Conservation (phyloP, 2,888 invertebrate species). For the Ernsta delagoae region DNA sequence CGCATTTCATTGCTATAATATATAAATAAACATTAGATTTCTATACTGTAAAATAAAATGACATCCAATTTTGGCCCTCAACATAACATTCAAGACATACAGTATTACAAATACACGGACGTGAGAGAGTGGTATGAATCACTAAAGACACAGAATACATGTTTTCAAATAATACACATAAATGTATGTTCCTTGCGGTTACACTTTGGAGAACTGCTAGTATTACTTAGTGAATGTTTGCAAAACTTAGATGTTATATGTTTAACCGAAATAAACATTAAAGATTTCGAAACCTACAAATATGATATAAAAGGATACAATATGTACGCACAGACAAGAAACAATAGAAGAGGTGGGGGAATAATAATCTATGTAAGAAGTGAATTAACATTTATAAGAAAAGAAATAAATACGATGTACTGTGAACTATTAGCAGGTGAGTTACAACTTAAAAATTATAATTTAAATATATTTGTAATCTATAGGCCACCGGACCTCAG, state of each 20-base stretch:
- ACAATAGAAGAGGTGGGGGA: slow-evolving; percentile 7
- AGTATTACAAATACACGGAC: no score
- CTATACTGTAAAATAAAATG: no score
- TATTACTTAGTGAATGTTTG: neutral
- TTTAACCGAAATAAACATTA: slow-evolving; percentile 11
- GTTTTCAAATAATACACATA: slow-evolving; percentile 25
- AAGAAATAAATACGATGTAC: neutral
- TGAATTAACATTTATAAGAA: neutral
- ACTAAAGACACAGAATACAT: neutral
- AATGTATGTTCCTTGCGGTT: slow-evolving; percentile 22
- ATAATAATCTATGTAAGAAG: slow-evolving; percentile 8
- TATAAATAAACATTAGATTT: no score
- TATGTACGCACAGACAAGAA: slow-evolving; percentile 8
- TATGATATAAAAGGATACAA: slow-evolving; percentile 5
- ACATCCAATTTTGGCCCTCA: no score
- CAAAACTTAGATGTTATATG: slow-evolving; percentile 6
- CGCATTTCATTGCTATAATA: no score
- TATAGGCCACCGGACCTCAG: neutral
- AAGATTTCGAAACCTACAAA: neutral
- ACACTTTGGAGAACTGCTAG: slow-evolving; percentile 7
- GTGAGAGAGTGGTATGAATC: no score
- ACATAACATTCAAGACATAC: no score
- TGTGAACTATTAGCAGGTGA: slow-evolving; percentile 2
- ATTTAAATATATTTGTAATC: neutral
- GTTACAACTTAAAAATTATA: neutral